Conservation (phyloP, 2,113 vertebrate genomes). For the Pachypanchax playfairii region DNA sequence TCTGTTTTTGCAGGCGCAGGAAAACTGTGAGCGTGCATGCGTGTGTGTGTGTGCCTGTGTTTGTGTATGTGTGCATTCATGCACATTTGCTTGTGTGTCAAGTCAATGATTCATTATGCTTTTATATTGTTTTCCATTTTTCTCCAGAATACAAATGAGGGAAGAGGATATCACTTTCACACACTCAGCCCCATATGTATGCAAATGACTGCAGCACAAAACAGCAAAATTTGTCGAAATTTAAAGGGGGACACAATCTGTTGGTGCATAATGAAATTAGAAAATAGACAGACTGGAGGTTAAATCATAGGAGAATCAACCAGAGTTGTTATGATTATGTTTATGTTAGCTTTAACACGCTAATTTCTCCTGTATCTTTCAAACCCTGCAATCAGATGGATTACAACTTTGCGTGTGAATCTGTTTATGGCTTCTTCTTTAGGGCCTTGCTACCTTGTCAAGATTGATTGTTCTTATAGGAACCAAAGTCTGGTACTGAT, state of each 20-base stretch:
- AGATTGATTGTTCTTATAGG: too few relatives aligned
- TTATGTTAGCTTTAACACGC: constrained; percentile 15
- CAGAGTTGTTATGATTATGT: constrained; percentile 20
- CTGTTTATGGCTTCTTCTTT: too few relatives aligned
- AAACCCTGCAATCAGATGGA: constrained; percentile 44
- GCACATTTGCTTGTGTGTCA: not conserved
- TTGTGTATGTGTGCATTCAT: not conserved
- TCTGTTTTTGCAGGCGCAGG: not conserved
- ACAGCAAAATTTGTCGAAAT: not conserved
- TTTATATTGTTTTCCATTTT: constrained; percentile 1
- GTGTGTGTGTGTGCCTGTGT: too few relatives aligned
- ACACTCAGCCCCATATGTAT: not conserved
- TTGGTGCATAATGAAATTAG: not conserved
- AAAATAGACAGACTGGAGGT: not conserved
- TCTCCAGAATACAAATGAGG: constrained; percentile 1
- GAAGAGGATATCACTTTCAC: not conserved
- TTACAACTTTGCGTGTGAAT: constrained; percentile 23
- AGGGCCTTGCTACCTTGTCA: too few relatives aligned
- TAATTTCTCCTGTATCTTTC: constrained; percentile 21
- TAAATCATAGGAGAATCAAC: constrained; percentile 16
- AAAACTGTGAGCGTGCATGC: not conserved
- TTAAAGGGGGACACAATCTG: not conserved
- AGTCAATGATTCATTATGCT: not conserved
- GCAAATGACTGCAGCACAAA: constrained; percentile 2
- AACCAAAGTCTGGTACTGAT: too few relatives aligned